Evolutionary conservation across 2,888 invertebrate species (phyloP).

Genomic region (Lysandra bellargus): DNA sequence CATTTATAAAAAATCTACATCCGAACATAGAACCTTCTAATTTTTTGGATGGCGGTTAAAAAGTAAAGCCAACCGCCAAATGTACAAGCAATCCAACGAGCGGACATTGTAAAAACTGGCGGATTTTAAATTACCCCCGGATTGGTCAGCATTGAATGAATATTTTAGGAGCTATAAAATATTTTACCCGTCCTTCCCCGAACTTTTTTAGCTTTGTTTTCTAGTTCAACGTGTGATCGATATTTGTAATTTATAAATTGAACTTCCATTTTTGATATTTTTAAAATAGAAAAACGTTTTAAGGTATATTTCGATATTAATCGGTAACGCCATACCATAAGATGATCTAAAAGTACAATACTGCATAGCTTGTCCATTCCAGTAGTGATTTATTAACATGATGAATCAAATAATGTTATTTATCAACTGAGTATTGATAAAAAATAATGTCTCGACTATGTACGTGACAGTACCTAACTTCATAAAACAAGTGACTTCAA

Average conservation of each 20-base stretch:
- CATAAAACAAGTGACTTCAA: background rate
- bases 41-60: background rate
- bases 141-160: conserved; percentile 21
- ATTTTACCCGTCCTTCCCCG: background rate
- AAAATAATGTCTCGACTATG: too few relatives aligned
- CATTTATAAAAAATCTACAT: background rate
- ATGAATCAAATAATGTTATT: too few relatives aligned
- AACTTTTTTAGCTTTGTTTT: conserved; percentile 17
- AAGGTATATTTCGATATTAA: background rate
- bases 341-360: too few relatives aligned
- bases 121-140: conserved; percentile 20
- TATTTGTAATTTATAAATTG: conserved; percentile 1
- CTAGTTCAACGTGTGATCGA: conserved; percentile 18
- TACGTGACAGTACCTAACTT: too few relatives aligned
- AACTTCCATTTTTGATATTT: background rate
- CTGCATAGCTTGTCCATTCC: too few relatives aligned
- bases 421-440: too few relatives aligned
- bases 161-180: conserved; percentile 26
- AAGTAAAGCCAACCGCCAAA: background rate
- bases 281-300: background rate
- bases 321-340: background rate
- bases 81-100: background rate
- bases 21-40: background rate
- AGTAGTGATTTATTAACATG: too few relatives aligned
- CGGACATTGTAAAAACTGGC: conserved; percentile 10